These are phyloP conservation scores for Tetranychus piercei DNA, from an alignment of 2,888 invertebrate species.

Conservation along the genomic window DNA sequence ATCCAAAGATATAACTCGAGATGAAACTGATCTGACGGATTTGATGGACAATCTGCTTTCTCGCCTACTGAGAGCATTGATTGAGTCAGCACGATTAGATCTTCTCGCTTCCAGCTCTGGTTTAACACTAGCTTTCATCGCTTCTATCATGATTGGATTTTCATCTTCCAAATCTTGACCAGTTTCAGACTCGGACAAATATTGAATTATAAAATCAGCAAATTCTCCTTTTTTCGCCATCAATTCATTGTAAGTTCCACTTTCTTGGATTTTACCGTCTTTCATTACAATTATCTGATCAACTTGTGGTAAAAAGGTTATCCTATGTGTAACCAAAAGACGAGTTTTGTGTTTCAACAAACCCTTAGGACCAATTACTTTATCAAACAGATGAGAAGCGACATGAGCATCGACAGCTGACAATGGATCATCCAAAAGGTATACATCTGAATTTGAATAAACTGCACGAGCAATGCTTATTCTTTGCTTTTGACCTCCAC, in stretches of 20 bases:
- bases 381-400: slow-evolving; percentile 88
- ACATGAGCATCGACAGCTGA: slow-evolving; percentile 76
- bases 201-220: slow-evolving; percentile 39
- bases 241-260: slow-evolving; percentile 72
- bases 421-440: slow-evolving; percentile 36
- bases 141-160: slow-evolving; percentile 1
- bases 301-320: slow-evolving; percentile 73
- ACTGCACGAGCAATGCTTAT: slow-evolving; percentile 43
- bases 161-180: slow-evolving; percentile 24
- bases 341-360: slow-evolving; percentile 46
- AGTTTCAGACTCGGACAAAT: slow-evolving; percentile 32
- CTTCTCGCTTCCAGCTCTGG: background rate
- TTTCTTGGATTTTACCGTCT: slow-evolving; percentile 67
- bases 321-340: slow-evolving; percentile 81
- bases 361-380: slow-evolving; percentile 60
- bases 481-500: slow-evolving; percentile 33
- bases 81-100: background rate
- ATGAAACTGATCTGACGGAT: too few relatives aligned
- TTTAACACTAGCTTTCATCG: background rate
- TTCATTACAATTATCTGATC: slow-evolving; percentile 76
- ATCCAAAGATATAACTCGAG: too few relatives aligned
- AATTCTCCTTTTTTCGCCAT: slow-evolving; percentile 43
- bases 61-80: slow-evolving; percentile 28
- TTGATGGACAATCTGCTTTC: slow-evolving; percentile 7
- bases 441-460: slow-evolving; percentile 49